Conservation (phyloP, 1,140 invertebrate genomes). For the Pollicipes pollicipes region DNA sequence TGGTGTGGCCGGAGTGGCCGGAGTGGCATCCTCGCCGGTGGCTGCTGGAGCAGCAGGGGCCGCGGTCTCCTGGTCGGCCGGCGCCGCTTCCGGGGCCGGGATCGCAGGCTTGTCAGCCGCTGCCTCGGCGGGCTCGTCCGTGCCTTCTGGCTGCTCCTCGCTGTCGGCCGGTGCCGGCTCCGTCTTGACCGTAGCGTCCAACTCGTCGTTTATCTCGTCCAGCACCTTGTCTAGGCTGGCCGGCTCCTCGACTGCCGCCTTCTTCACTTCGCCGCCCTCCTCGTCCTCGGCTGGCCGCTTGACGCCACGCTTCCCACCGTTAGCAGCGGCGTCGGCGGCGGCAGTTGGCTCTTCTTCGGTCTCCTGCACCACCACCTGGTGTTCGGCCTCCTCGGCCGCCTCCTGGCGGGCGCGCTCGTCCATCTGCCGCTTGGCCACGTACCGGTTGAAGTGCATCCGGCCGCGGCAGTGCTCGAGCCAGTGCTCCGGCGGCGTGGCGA, state of each 20-base stretch:
- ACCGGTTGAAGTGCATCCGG: background rate
- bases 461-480: constrained; percentile 2
- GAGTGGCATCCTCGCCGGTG: background rate
- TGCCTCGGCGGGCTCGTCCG: background rate
- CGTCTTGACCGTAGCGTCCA: too few species aligned
- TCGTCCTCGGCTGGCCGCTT: background rate
- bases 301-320: background rate
- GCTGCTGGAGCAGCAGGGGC: too few species aligned
- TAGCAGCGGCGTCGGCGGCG: background rate
- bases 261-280: background rate
- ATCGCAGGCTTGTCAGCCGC: background rate
- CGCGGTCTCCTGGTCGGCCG: background rate
- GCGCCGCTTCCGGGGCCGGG: too few species aligned
- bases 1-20: background rate
- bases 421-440: background rate
- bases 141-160: background rate
- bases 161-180: background rate
- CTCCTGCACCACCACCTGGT: background rate
- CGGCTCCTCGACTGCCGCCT: background rate
- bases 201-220: background rate
- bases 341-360: background rate
- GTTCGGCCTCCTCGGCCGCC: background rate
- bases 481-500: background rate
- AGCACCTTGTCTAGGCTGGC: background rate
- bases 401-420: background rate